Conservation (phyloP, 2,888 invertebrate genomes). For the Melanotus villosus region DNA sequence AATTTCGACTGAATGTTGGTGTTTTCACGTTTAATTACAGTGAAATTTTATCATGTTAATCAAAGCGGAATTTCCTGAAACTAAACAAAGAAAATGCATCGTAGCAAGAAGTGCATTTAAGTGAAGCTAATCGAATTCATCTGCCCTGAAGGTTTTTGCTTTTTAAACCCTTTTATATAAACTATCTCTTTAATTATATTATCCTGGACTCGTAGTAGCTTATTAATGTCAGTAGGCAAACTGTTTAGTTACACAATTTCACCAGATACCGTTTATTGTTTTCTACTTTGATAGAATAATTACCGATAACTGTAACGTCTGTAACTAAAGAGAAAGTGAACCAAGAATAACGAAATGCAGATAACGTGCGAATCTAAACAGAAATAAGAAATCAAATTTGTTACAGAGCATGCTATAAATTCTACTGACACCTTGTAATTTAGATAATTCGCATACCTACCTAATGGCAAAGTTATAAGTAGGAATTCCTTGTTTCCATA, state of each 20-base stretch:
- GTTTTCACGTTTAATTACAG: slow-evolving; percentile 6
- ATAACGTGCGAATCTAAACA: background rate
- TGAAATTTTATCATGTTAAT: background rate
- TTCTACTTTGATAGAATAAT: slow-evolving; percentile 1
- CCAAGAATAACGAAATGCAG: background rate
- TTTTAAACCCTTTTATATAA: background rate
- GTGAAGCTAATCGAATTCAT: slow-evolving; percentile 10
- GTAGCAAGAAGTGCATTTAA: slow-evolving; percentile 12
- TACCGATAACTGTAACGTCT: background rate
- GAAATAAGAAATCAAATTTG: background rate
- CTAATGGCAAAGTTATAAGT: background rate
- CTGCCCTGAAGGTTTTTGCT: background rate
- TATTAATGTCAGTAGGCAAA: slow-evolving; percentile 6
- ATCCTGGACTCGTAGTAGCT: background rate
- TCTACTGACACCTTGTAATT: background rate
- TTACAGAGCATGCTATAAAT: background rate
- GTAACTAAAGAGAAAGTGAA: slow-evolving; percentile 14
- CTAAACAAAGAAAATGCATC: slow-evolving; percentile 13
- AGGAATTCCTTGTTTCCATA: background rate
- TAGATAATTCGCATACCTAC: background rate
- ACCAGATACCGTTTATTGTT: background rate
- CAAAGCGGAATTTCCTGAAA: slow-evolving; percentile 11
- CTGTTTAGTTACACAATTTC: background rate
- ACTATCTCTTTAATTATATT: background rate
- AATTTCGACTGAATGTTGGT: background rate